A percentile compares a stretch with the other conserved stretches of the same genome.
These are phyloP conservation scores for Boloria selene DNA, from an alignment of 2,888 invertebrate species.

Conservation along the genomic window DNA sequence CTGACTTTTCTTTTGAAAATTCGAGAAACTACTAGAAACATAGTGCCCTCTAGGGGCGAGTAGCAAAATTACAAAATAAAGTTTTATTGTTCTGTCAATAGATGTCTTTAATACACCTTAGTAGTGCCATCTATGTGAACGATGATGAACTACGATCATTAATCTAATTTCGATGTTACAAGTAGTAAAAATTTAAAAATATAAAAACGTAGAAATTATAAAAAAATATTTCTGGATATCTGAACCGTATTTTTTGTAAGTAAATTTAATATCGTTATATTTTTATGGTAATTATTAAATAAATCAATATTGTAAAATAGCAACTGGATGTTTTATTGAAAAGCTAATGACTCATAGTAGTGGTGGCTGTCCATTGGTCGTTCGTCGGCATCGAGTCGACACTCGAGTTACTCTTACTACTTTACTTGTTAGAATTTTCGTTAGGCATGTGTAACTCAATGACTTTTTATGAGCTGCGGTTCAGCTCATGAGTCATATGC, in stretches of 20 bases:
- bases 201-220: not conserved
- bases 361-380: conserved; percentile 29
- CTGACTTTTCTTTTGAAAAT: conserved; percentile 11
- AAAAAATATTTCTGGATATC: not conserved
- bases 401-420: too few species aligned
- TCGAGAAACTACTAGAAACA: conserved; percentile 41
- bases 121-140: conserved; percentile 26
- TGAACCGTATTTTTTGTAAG: too few species aligned
- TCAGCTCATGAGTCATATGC: too few species aligned
- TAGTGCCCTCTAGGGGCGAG: conserved; percentile 49
- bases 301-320: conserved; percentile 13
- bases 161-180: not conserved
- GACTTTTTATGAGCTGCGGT: too few species aligned
- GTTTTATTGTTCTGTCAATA: not conserved
- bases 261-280: too few species aligned
- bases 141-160: not conserved
- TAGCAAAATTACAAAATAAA: conserved; percentile 44
- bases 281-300: not conserved
- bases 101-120: not conserved
- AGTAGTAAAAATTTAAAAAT: not conserved
- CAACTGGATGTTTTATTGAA: conserved; percentile 23
- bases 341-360: conserved; percentile 29
- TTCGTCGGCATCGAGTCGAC: conserved; percentile 29
- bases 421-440: conserved; percentile 35
- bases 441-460: too few species aligned